Conservation (phyloP, 2,113 vertebrate species). For the Sigmodon hispidus region DNA sequence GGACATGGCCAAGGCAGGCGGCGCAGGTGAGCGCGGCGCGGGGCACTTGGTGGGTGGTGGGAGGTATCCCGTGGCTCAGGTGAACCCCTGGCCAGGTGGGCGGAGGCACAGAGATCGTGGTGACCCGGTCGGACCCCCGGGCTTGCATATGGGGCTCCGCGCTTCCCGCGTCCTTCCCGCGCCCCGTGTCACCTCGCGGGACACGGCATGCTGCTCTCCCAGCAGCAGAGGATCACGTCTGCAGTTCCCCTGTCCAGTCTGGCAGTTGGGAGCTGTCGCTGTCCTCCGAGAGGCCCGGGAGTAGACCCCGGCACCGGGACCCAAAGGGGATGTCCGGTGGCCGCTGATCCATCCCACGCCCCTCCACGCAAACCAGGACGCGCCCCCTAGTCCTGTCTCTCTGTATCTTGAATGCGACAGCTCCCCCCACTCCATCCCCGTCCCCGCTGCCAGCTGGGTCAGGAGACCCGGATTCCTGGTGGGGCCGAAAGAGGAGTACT, state of each 20-base stretch:
- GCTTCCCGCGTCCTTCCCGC: conserved; percentile 59
- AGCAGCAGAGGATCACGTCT: conserved; percentile 26
- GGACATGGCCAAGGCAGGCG: conserved; percentile 82
- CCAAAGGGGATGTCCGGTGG: conserved; percentile 33
- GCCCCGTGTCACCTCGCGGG: conserved; percentile 64
- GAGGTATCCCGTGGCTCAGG: conserved; percentile 10
- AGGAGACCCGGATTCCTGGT: conserved; percentile 66
- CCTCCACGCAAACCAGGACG: conserved; percentile 57
- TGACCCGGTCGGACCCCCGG: conserved; percentile 29
- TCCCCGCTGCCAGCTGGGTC: neutral
- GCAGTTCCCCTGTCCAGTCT: neutral
- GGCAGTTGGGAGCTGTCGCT: neutral
- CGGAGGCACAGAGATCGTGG: neutral
- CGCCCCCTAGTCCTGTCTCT: conserved; percentile 61
- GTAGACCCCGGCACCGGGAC: neutral
- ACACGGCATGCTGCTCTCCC: conserved; percentile 37
- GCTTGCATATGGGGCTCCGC: neutral
- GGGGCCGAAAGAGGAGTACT: conserved; percentile 31
- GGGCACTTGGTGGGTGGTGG: neutral
- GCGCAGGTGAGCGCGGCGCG: conserved; percentile 80
- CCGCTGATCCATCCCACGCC: conserved; percentile 40
- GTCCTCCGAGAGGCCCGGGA: neutral
- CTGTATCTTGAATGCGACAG: conserved; percentile 5
- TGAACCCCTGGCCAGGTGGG: conserved; percentile 61
- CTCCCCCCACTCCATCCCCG: neutral